Evolutionary conservation across 2,113 vertebrate genomes (phyloP), one percentile per base, ranked within the genome.

Genomic region (Hyla sarda): DNA sequence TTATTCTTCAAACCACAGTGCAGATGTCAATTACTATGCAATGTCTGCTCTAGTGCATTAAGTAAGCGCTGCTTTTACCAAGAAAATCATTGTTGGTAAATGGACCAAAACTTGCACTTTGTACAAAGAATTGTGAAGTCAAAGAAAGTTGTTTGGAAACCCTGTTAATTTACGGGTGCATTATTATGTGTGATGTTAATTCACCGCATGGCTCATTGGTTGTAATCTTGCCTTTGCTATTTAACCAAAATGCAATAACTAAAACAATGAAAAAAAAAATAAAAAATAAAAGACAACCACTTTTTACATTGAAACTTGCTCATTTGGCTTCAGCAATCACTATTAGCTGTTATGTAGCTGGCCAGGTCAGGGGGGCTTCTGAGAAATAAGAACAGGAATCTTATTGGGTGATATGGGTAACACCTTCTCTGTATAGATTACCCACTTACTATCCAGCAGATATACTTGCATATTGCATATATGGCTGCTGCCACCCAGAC

Each of bases 1-100:
- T 56, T 79, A 79, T 58, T 56, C 54, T 58, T 79, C 76, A 79
- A 79, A 77, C 28, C 76, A 58, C 76, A 60, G 76, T 58, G 76
- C 54, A 79, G 30, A 58, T 79, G 54, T 79, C 76, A 79, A 79
- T 79, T 79, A 79, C 52, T 9, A 34, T 21, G 52, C 19, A 79
- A 79, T 79, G 52, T 23, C 48, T n/a, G 76, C 32, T 79, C 48
- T 58, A 34, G 50, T 41, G 52, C 28, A 58, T 79, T 37, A 58
- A 79, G 54, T 58, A 14, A 58, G 32, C 19, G 0, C n/a, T 77
- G 74, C 47, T 77, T 77, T 71, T 71, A 71, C 67, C 67, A 41
- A 30, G 34, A 71, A 71, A 71, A 71, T 71, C 47, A 77, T 77
- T 30, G 48, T 32, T 77, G 23, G 25, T 50, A 50, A 77, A 32